phyloP scores from a whole-genome alignment of 1,140 invertebrate species.

The Meloidogyne floridensis region DNA sequence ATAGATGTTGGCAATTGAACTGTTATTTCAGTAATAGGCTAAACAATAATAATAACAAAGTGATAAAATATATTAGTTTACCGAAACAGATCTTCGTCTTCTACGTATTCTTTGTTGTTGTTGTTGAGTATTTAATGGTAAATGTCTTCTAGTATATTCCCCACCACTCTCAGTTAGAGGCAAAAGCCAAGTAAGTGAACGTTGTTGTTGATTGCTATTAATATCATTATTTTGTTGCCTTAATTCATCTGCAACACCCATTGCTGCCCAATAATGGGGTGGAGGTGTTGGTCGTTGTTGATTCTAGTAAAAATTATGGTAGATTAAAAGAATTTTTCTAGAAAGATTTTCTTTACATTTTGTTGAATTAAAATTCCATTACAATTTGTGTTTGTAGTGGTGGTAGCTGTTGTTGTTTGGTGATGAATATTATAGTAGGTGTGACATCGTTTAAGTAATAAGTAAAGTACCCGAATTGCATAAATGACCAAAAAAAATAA shows the following conservation, averaged over 20 bases:
- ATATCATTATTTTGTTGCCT: background rate
- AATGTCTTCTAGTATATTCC: background rate
- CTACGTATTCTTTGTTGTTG: constrained; percentile 7
- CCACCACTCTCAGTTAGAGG: constrained; percentile 1
- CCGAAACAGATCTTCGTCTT: constrained; percentile 24
- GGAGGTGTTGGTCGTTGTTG: constrained; percentile 17
- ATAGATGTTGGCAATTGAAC: constrained; percentile 30
- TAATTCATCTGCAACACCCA: background rate
- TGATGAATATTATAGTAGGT: background rate
- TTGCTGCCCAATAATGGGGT: constrained; percentile 24
- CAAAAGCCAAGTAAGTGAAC: background rate
- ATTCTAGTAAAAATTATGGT: background rate
- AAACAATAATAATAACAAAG: background rate
- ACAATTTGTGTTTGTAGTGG: background rate
- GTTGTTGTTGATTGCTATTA: background rate
- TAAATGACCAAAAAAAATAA: constrained; percentile 15
- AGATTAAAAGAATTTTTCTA: too few species aligned
- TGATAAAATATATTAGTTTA: background rate
- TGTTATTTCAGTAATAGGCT: constrained; percentile 26
- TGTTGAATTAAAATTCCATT: background rate
- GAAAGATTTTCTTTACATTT: background rate
- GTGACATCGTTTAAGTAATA: constrained; percentile 30
- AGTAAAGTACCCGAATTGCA: constrained; percentile 22
- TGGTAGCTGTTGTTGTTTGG: background rate
- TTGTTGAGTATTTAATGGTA: background rate